Evolutionary conservation across 2,113 vertebrate genomes (phyloP), one percentile per base, ranked within the genome.

Genomic region (Piliocolobus tephrosceles): DNA sequence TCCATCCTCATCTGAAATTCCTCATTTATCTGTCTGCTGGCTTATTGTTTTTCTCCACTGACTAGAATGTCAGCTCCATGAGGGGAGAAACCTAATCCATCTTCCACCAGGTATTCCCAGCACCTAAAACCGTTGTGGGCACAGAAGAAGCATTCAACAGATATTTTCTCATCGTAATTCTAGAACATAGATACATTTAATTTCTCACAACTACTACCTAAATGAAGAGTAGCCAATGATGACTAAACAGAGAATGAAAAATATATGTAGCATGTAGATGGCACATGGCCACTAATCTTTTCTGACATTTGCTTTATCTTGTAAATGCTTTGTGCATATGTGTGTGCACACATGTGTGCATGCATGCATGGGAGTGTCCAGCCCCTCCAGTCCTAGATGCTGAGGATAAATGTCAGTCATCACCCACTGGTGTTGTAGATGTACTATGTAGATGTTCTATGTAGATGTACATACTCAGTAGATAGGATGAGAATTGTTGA

Each of bases 281-380:
- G 97, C 91, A 85, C 96, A 86, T 91, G 97, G 94, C 96, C 97
- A 92, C 94, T 98, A 97, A 97, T 98, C 94, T 97, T 89, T 93
- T 76, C 91, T 97, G 98, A 98, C 94, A 92, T 97, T 98, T 93
- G 18, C 97, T 96, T 97, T 97, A 97, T 97, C n/a, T 98, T 95
- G 93, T 35, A 91, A 95, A 97, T 92, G 57, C 45, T 50, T 79
- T 9, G 9, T 16, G 12, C 13, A 2, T 4, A 10, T n/a, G 40
- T 27, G 16, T 7, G 35, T 11, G 35, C 10, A 8, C 6, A 9
- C 35, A 2, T 61, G 12, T 22, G 22, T n/a, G 43, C 14, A 25
- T 35, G 25, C 8, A 14, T 7, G 35, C 20, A 5, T 3, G 95
- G 96, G 97, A 93, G 96, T 98, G 98, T 98, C 92, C 94, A 97